These are phyloP conservation scores for Vombatus ursinus DNA, from an alignment of 2,113 vertebrate species.

Conservation along the genomic window DNA sequence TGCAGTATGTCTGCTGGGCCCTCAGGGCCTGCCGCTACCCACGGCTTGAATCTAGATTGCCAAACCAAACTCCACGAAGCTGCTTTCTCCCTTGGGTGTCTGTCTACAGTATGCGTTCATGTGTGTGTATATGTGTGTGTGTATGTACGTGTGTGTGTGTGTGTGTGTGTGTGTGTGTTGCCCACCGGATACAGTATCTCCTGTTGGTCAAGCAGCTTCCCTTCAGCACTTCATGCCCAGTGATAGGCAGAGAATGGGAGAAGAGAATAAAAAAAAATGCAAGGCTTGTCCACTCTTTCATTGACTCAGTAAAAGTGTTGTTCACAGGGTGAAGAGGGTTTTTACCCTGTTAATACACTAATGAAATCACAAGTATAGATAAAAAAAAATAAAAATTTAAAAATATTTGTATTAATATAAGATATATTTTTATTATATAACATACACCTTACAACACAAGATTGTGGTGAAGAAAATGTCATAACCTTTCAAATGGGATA, in stretches of 20 bases:
- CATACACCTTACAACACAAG: neutral
- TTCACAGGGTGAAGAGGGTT: neutral
- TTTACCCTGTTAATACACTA: neutral
- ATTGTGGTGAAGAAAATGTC: neutral
- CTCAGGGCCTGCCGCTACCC: neutral
- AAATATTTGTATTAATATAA: neutral
- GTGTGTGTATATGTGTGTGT: no score
- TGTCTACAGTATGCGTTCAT: neutral
- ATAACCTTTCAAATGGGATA: neutral
- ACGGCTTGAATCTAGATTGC: neutral
- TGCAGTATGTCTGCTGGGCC: neutral
- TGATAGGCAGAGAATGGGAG: neutral
- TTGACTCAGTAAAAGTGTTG: neutral
- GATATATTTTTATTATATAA: neutral
- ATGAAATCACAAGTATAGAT: neutral
- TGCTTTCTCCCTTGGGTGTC: neutral
- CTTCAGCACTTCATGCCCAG: neutral
- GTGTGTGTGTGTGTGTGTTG: neutral
- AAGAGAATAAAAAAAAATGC: neutral
- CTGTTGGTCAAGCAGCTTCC: neutral
- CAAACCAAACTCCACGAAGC: neutral
- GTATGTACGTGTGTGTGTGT: neutral
- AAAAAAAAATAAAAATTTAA: neutral
- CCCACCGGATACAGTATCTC: neutral
- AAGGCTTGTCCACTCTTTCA: neutral